Conservation (phyloP, 2,113 vertebrate genomes). For the Leptobrachium leishanense region DNA sequence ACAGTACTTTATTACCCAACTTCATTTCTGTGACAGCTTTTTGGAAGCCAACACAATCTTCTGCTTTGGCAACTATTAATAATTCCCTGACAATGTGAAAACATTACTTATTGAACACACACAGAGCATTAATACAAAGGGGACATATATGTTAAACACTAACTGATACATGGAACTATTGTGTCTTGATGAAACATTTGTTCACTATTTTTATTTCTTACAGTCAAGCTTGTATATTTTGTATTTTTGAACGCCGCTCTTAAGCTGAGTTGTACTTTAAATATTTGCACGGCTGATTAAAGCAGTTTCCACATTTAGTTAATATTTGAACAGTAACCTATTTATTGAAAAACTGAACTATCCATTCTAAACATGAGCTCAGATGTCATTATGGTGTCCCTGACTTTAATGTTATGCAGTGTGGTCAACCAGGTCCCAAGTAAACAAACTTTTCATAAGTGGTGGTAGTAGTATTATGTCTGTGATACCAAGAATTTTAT, state of each 20-base stretch:
- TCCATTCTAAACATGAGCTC: constrained; percentile 56
- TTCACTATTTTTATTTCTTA: constrained; percentile 63
- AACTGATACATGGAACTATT: constrained; percentile 15
- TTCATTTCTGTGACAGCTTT: constrained; percentile 54
- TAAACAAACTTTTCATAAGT: constrained; percentile 37
- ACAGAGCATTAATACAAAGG: constrained; percentile 38
- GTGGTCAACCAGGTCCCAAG: not conserved
- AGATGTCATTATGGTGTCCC: constrained; percentile 53
- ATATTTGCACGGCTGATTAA: constrained; percentile 77
- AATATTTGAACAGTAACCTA: constrained; percentile 76
- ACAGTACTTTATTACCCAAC: constrained; percentile 51
- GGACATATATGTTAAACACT: constrained; percentile 45
- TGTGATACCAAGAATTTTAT: not conserved
- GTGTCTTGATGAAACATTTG: constrained; percentile 53
- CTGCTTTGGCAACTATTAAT: constrained; percentile 47
- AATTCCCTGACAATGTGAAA: constrained; percentile 55
- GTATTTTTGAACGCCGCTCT: constrained; percentile 66
- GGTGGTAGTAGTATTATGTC: not conserved
- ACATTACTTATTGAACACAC: constrained; percentile 40
- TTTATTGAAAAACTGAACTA: constrained; percentile 68
- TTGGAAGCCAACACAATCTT: constrained; percentile 55
- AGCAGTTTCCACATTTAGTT: constrained; percentile 74
- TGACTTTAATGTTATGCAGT: constrained; percentile 47
- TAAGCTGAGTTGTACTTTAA: constrained; percentile 66
- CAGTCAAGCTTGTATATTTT: constrained; percentile 55